Conservation (phyloP, 2,888 invertebrate species). For the Podabrus alpinus region DNA sequence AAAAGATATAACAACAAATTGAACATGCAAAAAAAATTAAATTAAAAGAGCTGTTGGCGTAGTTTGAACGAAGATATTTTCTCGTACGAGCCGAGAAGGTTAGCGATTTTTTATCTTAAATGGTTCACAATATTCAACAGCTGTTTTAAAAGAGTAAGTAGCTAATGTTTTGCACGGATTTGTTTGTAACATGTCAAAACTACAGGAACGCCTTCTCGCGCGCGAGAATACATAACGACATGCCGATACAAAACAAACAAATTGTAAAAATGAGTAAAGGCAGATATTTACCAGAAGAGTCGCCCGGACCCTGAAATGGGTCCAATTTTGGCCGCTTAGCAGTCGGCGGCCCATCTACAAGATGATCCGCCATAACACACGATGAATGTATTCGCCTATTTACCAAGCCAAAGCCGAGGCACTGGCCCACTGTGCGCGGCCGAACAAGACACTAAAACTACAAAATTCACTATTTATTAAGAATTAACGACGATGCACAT, state of each 20-base stretch:
- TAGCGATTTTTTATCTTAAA: not conserved
- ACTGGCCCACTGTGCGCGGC: constrained; percentile 53
- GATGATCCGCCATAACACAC: constrained; percentile 85
- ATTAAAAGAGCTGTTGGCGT: constrained; percentile 44
- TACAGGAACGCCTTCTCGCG: constrained; percentile 51
- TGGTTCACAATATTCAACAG: constrained; percentile 32
- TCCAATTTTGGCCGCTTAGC: constrained; percentile 91
- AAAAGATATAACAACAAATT: constrained; percentile 32
- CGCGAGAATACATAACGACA: constrained; percentile 45
- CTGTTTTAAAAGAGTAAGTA: constrained; percentile 36
- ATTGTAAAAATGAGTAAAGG: constrained; percentile 4
- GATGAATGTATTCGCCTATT: constrained; percentile 59
- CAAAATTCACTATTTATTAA: constrained; percentile 53
- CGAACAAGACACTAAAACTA: constrained; percentile 51
- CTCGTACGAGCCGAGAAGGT: not conserved
- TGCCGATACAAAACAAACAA: constrained; percentile 42
- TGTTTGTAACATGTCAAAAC: constrained; percentile 42
- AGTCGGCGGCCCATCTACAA: constrained; percentile 93
- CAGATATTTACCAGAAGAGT: constrained; percentile 74
- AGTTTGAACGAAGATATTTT: not conserved
- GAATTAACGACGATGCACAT: constrained; percentile 55
- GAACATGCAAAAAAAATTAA: constrained; percentile 43
- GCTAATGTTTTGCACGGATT: constrained; percentile 38
- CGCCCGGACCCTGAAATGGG: constrained; percentile 80
- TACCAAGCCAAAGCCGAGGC: constrained; percentile 70